Conservation (phyloP, 2,888 invertebrate species). For the Lasioglossum villosulum region DNA sequence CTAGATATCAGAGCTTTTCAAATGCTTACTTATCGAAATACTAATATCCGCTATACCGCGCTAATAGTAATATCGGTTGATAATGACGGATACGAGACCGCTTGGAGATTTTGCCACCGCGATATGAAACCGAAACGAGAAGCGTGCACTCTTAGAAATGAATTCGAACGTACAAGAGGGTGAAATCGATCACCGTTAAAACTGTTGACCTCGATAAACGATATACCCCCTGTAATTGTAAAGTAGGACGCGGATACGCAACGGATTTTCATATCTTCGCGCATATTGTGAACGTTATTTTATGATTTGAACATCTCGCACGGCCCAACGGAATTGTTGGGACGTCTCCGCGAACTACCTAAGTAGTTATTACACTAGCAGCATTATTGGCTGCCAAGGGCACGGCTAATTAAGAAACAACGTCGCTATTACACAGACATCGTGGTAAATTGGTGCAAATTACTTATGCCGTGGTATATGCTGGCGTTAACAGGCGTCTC, state of each 20-base stretch:
- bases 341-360: not conserved
- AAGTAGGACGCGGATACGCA: constrained; percentile 15
- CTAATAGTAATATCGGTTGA: not conserved
- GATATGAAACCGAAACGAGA: constrained; percentile 46
- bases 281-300: not conserved
- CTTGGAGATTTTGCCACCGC: constrained; percentile 11
- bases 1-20: not conserved
- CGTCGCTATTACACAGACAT: constrained; percentile 48
- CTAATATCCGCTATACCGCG: constrained; percentile 18
- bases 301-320: not conserved
- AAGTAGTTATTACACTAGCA: constrained; percentile 25
- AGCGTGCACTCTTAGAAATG: constrained; percentile 43
- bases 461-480: not conserved
- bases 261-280: constrained; percentile 20
- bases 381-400: constrained; percentile 51
- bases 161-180: constrained; percentile 50
- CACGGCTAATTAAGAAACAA: constrained; percentile 63
- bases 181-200: constrained; percentile 45
- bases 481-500: not conserved
- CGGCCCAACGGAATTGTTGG: not conserved
- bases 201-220: constrained; percentile 54
- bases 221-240: constrained; percentile 40
- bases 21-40: not conserved
- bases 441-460: constrained; percentile 33
- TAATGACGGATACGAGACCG: constrained; percentile 18